Conservation (phyloP, 2,113 vertebrate genomes). For the Collichthys lucidus region DNA sequence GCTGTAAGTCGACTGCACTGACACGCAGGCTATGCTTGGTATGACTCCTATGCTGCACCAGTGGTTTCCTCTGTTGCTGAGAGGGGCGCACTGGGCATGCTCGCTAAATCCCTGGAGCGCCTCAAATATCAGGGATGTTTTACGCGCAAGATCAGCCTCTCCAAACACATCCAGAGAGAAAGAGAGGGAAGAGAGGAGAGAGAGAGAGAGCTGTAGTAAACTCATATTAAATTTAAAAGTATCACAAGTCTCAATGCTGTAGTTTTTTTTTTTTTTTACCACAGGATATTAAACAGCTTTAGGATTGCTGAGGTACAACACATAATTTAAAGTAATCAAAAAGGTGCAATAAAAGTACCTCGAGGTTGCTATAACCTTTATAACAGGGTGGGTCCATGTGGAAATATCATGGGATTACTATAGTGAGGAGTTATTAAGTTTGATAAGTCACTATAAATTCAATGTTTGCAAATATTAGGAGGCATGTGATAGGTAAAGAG, state of each 20-base stretch:
- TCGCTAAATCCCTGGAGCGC: constrained; percentile 82
- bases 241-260: not conserved
- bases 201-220: constrained; percentile 2
- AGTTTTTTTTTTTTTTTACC: not conserved
- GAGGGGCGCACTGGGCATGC: constrained; percentile 78
- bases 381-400: not conserved
- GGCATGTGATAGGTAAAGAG: not conserved
- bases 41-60: constrained; percentile 83
- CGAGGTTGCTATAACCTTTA: constrained; percentile 11
- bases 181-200: not conserved
- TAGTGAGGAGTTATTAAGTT: not conserved
- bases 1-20: constrained; percentile 92
- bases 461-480: not conserved
- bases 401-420: constrained; percentile 1
- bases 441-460: not conserved
- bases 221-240: not conserved
- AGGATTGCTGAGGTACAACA: not conserved
- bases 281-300: constrained; percentile 1
- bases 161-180: constrained; percentile 44
- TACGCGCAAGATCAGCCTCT: constrained; percentile 82
- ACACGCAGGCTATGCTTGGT: constrained; percentile 90
- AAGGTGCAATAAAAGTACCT: constrained; percentile 31
- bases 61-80: constrained; percentile 75
- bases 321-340: constrained; percentile 1
- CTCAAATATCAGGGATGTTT: constrained; percentile 87